Percentiles rank a stretch among this genome's conserved stretches.
phyloP scores from a whole-genome alignment of 2,797 vertebrate genomes.

The Hoplostethus atlanticus region DNA sequence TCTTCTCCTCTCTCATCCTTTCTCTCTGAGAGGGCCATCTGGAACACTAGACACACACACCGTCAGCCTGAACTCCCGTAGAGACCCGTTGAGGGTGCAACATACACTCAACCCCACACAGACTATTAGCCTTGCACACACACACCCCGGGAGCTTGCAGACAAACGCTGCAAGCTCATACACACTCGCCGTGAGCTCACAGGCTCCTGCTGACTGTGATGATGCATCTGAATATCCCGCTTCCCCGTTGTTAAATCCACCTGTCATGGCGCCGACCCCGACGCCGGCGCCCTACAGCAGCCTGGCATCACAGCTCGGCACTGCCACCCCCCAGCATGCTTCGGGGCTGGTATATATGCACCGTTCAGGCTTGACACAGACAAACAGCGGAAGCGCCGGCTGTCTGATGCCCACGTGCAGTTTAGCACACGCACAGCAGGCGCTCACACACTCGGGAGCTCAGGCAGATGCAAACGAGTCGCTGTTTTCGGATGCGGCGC shows the following conservation, averaged over 20 bases:
- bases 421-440: slow-evolving; percentile 1
- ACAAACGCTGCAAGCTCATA: background rate
- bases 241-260: background rate
- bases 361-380: slow-evolving; percentile 3
- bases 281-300: background rate
- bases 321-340: background rate
- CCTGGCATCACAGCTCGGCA: background rate
- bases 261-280: slow-evolving; percentile 12
- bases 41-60: background rate
- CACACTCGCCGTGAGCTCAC: background rate
- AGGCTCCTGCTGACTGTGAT: background rate
- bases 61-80: slow-evolving; percentile 9
- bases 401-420: slow-evolving; percentile 3
- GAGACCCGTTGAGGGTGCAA: slow-evolving; percentile 13
- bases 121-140: background rate
- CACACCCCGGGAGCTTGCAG: background rate
- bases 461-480: background rate
- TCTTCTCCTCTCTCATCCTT: slow-evolving; percentile 12
- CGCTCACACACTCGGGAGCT: background rate
- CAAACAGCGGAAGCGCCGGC: background rate
- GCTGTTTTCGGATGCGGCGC: background rate
- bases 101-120: background rate
- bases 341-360: slow-evolving; percentile 11
- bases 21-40: background rate
- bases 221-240: background rate